phyloP scores from a whole-genome alignment of 2,888 invertebrate species.

The Volucella inflata region DNA sequence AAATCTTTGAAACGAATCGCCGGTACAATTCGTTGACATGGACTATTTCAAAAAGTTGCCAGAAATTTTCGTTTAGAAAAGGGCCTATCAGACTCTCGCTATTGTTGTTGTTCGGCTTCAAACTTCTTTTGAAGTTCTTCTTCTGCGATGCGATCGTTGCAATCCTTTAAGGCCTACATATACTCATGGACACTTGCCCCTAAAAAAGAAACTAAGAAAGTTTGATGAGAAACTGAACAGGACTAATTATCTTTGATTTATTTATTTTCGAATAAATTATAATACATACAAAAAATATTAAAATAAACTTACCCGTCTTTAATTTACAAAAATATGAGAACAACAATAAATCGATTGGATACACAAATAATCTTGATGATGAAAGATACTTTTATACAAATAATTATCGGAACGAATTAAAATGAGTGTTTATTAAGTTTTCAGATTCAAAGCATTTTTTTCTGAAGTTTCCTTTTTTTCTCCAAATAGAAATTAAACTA shows the following conservation, averaged over 20 bases:
- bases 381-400: slow-evolving; percentile 58
- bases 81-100: too few relatives aligned
- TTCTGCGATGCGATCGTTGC: too few relatives aligned
- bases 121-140: too few relatives aligned
- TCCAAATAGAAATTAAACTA: slow-evolving; percentile 44
- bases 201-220: too few relatives aligned
- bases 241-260: not conserved
- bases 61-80: too few relatives aligned
- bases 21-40: too few relatives aligned
- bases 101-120: too few relatives aligned
- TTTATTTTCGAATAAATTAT: not conserved
- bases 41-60: too few relatives aligned
- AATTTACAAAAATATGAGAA: slow-evolving; percentile 34
- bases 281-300: not conserved
- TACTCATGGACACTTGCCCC: too few relatives aligned
- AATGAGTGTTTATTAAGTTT: slow-evolving; percentile 42
- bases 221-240: too few relatives aligned
- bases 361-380: slow-evolving; percentile 67
- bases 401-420: slow-evolving; percentile 55
- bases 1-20: too few relatives aligned
- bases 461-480: slow-evolving; percentile 32
- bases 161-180: too few relatives aligned
- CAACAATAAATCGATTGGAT: slow-evolving; percentile 15
- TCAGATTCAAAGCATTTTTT: slow-evolving; percentile 74
- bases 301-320: slow-evolving; percentile 40